phyloP scores from a whole-genome alignment of 2,888 invertebrate genomes.

The Lymantria dispar region DNA sequence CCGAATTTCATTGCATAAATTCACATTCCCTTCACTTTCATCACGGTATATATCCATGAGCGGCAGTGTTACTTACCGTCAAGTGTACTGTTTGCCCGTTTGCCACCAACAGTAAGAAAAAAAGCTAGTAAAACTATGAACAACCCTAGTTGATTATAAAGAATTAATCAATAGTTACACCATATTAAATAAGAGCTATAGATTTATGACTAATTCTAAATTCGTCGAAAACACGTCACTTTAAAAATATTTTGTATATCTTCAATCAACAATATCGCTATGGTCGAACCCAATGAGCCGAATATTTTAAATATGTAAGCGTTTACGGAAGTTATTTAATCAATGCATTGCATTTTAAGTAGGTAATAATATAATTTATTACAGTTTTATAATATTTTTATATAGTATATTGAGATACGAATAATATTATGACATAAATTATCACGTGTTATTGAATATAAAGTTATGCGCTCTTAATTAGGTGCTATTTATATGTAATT shows the following conservation, averaged over 20 bases:
- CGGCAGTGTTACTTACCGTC: too few species aligned
- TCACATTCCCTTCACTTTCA: too few species aligned
- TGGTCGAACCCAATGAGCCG: background rate
- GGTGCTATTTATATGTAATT: too few species aligned
- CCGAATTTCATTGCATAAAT: too few species aligned
- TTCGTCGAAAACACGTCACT: conserved; percentile 17
- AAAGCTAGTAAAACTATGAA: too few species aligned
- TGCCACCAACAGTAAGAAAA: too few species aligned
- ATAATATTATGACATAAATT: too few species aligned
- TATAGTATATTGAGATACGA: too few species aligned
- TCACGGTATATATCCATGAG: too few species aligned
- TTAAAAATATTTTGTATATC: conserved; percentile 16
- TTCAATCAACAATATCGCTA: background rate
- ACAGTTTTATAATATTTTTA: background rate
- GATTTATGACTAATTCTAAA: conserved; percentile 14
- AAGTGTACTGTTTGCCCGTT: too few species aligned
- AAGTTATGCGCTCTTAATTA: background rate
- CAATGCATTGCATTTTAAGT: background rate
- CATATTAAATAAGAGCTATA: conserved; percentile 16
- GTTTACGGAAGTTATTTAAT: conserved; percentile 28
- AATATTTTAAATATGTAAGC: conserved; percentile 23
- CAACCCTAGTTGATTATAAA: background rate
- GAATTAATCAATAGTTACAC: conserved; percentile 13
- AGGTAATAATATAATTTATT: background rate
- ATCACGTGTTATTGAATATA: background rate